Evolutionary conservation across 2,888 invertebrate species (phyloP).

Genomic region (Drosophila affinis): DNA sequence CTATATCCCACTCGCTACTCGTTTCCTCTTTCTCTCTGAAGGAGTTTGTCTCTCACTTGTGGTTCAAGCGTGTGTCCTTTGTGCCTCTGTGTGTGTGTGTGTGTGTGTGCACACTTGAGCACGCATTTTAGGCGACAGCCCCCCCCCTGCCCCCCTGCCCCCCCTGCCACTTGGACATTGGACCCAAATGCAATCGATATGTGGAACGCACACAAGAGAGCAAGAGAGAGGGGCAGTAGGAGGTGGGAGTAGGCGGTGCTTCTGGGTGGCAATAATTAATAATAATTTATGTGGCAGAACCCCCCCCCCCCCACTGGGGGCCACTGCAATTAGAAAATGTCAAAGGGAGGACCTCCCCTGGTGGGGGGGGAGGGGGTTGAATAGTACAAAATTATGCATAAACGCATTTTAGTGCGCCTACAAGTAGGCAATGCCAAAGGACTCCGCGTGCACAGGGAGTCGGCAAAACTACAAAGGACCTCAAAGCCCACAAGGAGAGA

Average conservation of each 20-base stretch:
- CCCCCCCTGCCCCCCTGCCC: too few species aligned
- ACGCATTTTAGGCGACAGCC: conserved; percentile 81
- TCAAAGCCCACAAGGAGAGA: conserved; percentile 43
- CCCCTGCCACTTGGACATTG: conserved; percentile 72
- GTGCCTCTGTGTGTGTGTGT: conserved; percentile 16
- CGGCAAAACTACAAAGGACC: conserved; percentile 62
- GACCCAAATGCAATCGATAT: conserved; percentile 72
- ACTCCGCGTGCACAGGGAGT: conserved; percentile 17
- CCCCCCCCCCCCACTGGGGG: conserved; percentile 18
- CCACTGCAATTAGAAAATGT: conserved; percentile 65
- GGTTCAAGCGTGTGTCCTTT: conserved; percentile 67
- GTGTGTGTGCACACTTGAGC: conserved; percentile 76
- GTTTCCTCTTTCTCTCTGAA: neutral
- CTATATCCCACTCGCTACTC: conserved; percentile 10
- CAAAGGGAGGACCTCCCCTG: conserved; percentile 7
- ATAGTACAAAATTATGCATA: conserved; percentile 76
- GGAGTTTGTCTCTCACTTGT: conserved; percentile 51
- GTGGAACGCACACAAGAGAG: conserved; percentile 63
- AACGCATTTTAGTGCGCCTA: conserved; percentile 81
- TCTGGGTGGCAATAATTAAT: conserved; percentile 71
- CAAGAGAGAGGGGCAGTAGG: conserved; percentile 25
- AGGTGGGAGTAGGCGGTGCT: neutral
- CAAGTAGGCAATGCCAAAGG: conserved; percentile 76
- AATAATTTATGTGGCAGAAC: conserved; percentile 68
- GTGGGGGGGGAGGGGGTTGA: conserved; percentile 3